Evolutionary conservation across 2,797 vertebrate species (phyloP), one percentile per base, ranked within the genome.

Genomic region (Sebastes hubbsi): DNA sequence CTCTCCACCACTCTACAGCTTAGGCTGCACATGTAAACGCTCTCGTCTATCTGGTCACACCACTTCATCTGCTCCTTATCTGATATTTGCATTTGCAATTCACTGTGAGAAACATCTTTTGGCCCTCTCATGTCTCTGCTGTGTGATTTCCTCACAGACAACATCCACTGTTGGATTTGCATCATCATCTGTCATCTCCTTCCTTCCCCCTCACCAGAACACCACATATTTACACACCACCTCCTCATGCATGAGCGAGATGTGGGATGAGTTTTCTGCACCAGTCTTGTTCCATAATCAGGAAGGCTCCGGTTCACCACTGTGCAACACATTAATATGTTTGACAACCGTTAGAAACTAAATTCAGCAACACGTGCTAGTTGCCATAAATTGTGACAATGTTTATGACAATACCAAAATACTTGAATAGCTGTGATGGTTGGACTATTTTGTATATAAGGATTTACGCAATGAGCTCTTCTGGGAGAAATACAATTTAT

Each of bases 141-240:
- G 70, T 78, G 78, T 54, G 49, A 68, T 72, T 85, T 75, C 49
- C 54, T 60, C 74, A 59, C 68, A 64, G 75, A 59, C 36, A 78
- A 12, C 82, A 78, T 79, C 67, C 54, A 64, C 42, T 62, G 54
- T 73, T 68, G 52, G 30, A 69, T 79, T 70, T 65, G 13, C 65
- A 5, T 77, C 59, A 5, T 77, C 59, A 58, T 78, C 74, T 82
- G 67, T 86, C 63, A 75, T 34, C 58, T 75, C 12, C 16, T 34
- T 68, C 10, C 8, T 62, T 64, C 29, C 25, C 58, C 8, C 62
- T 63, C 13, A 32, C 32, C 63, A 69, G 46, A 79, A 68, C 46
- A 18, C 0, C 55, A 32, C 60, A 49, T 55, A 60, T 75, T 72
- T 56, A 42, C 22, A 25, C 46, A 58, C 18, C 63, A 18, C 49